These are phyloP conservation scores for Andrena fulva DNA, from an alignment of 2,888 invertebrate genomes.

Conservation along the genomic window DNA sequence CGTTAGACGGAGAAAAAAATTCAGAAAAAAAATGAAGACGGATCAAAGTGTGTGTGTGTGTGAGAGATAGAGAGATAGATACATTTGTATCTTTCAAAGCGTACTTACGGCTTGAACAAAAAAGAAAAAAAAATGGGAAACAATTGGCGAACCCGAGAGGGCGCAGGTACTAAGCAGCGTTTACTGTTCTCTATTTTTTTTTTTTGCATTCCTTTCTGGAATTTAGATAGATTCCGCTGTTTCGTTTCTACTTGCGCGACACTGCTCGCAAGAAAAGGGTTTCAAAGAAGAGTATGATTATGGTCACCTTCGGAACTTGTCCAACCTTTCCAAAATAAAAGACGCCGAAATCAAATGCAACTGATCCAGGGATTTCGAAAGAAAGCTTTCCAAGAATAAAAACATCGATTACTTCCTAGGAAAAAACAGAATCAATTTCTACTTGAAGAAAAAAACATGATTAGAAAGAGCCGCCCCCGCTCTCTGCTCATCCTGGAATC, in stretches of 20 bases:
- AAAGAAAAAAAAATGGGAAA: background rate
- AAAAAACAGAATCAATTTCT: constrained; percentile 63
- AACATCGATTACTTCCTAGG: constrained; percentile 75
- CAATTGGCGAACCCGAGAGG: background rate
- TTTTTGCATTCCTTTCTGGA: background rate
- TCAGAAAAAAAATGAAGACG: background rate
- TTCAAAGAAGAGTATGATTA: constrained; percentile 71
- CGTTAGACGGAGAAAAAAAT: background rate
- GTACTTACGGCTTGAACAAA: constrained; percentile 10
- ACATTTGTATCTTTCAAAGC: background rate
- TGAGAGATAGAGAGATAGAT: constrained; percentile 4
- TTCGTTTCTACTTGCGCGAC: constrained; percentile 58
- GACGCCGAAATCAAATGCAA: constrained; percentile 84
- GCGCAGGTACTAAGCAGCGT: constrained; percentile 1
- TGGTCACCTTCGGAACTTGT: constrained; percentile 83
- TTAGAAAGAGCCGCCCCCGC: constrained; percentile 35
- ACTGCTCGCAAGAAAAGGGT: constrained; percentile 70
- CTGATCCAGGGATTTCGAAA: constrained; percentile 84
- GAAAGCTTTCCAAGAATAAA: constrained; percentile 82
- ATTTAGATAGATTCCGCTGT: background rate
- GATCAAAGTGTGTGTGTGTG: background rate
- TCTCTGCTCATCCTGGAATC: constrained; percentile 16
- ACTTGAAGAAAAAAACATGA: constrained; percentile 56
- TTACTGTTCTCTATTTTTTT: background rate
- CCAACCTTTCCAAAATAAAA: constrained; percentile 84